Base-by-base conservation (phyloP, 2,888 invertebrate genomes). In the Digitonthophagus gazella region DNA sequence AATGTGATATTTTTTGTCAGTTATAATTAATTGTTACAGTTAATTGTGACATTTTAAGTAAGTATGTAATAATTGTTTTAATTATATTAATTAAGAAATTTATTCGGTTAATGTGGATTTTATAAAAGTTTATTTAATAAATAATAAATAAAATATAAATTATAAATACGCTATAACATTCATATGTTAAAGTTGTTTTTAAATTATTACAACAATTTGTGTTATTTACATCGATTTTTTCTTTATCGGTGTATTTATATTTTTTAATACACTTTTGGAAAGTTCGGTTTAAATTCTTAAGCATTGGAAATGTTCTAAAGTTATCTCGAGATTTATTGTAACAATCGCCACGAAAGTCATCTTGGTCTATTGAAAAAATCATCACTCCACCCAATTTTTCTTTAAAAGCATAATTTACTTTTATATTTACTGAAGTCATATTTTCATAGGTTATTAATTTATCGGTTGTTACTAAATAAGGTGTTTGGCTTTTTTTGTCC, bases 341-440 rank as follows among this genome's bases (percentile, higher is more conserved):
- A 71, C 94, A 95, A 64, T 86, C 86, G 0, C 93, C 93, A 15
- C 84, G 85, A 80, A 94, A 95, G 81, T 95, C 95, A 73, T 96
- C 95, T 0, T 93, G 95, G 79, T 95, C 95, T 56, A 95, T 88
- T 55, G 93, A 93, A 95, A 95, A 95, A 3, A 93, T 89, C 94
- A 95, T 95, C 0, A 91, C 87, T 0, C 95, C 95, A 0, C 89
- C 93, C 0, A 96, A 82, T 2, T 86, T 85, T 74, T 64, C 95
- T 88, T 65, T 15, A 16, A 76, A 71, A 1, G 75, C 76, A 54
- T 69, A 80, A 68, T 76, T 85, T 72, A 94, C 90, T 87, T 95
- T 95, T 3, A 16, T 8, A 2, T 18, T 20, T 1, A 20, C 18
- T n/a, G 28, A 44, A 8, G 6, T 11, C 6, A 11, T 11, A 3